Conservation (phyloP, 2,113 vertebrate genomes). For the Odocoileus hemionus region DNA sequence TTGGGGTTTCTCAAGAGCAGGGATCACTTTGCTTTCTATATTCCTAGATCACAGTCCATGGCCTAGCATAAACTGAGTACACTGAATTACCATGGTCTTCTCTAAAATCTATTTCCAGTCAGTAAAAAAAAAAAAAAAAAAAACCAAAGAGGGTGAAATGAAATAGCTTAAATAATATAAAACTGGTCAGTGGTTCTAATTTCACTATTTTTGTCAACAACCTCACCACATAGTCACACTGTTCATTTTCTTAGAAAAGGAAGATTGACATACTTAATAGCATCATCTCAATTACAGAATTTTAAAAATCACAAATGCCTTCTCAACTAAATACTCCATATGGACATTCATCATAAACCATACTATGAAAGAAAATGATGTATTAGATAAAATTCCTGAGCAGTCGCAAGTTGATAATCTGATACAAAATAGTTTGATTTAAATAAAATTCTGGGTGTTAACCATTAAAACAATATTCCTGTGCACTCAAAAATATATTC, state of each 20-base stretch:
- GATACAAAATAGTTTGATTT: not conserved
- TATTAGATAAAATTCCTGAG: not conserved
- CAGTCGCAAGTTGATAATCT: not conserved
- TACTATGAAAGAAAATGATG: not conserved
- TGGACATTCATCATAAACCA: not conserved
- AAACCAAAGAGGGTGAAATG: not conserved
- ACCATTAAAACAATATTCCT: not conserved
- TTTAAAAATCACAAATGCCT: not conserved
- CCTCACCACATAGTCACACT: not conserved
- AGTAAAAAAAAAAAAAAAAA: not conserved
- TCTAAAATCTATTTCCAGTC: not conserved
- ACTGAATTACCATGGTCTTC: not conserved
- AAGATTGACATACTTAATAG: not conserved
- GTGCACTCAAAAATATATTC: not conserved
- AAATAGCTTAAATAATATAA: slow-evolving; percentile 21
- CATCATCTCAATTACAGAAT: not conserved
- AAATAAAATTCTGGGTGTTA: not conserved
- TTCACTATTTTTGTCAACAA: not conserved
- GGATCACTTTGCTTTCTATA: not conserved
- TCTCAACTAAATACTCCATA: not conserved
- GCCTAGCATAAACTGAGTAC: not conserved
- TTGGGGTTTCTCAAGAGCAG: not conserved
- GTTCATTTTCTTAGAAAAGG: slow-evolving; percentile 1
- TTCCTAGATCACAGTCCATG: not conserved
- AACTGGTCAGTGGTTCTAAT: not conserved